Percentiles rank a stretch among this genome's conserved stretches.
These are phyloP conservation scores for Thymallus thymallus DNA, from an alignment of 2,113 vertebrate genomes.

Conservation along the genomic window DNA sequence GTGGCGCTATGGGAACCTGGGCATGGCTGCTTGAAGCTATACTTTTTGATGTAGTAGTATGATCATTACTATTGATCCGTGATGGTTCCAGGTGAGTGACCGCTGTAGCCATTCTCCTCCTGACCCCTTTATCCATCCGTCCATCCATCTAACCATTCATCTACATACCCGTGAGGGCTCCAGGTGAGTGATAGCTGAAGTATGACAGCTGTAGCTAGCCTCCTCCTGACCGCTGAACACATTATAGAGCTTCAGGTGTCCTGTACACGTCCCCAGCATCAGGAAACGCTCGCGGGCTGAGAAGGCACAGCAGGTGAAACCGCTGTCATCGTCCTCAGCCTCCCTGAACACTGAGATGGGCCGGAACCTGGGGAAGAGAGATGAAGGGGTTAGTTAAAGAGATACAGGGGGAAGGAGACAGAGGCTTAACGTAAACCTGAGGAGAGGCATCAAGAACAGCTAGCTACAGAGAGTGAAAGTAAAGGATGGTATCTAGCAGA, in stretches of 20 bases:
- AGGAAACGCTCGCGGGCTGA: slow-evolving; percentile 91
- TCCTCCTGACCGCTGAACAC: slow-evolving; percentile 91
- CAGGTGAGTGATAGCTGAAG: slow-evolving; percentile 91
- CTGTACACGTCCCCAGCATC: slow-evolving; percentile 92
- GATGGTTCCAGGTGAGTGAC: slow-evolving; percentile 51
- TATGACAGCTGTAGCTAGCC: slow-evolving; percentile 93
- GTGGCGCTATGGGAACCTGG: too few relatives aligned
- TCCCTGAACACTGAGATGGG: slow-evolving; percentile 93
- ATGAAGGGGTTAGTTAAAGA: not conserved
- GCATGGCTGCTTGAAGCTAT: too few relatives aligned
- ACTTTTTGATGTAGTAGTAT: too few relatives aligned
- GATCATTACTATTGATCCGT: too few relatives aligned
- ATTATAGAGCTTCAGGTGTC: slow-evolving; percentile 92
- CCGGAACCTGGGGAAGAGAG: slow-evolving; percentile 79
- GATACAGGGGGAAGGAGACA: not conserved
- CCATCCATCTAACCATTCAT: too few relatives aligned
- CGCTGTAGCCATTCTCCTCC: slow-evolving; percentile 60
- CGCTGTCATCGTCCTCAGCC: slow-evolving; percentile 89
- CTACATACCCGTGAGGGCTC: slow-evolving; percentile 85
- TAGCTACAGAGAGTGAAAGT: not conserved
- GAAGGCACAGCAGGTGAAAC: slow-evolving; percentile 94
- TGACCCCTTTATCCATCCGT: slow-evolving; percentile 73
- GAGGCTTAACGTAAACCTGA: too few relatives aligned
- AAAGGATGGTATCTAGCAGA: not conserved
- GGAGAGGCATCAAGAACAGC: not conserved